Evolutionary conservation across 23 tunicate genomes (phyloP), one percentile per base, ranked within the genome.

Genomic region (Halocynthia roretzi): DNA sequence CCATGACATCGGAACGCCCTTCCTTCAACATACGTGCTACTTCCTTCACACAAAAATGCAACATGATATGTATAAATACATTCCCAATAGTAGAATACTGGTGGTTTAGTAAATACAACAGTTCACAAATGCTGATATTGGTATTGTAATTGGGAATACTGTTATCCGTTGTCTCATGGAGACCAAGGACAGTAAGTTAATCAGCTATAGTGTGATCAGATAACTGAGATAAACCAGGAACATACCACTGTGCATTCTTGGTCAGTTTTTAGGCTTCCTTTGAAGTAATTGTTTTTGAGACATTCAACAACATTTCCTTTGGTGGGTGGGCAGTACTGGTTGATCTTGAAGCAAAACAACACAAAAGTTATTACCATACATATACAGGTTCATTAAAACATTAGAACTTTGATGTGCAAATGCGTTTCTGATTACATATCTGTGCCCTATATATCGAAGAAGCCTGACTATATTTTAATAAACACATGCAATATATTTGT

Each of bases 1-100:
- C 91, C 51, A 53, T 68, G 70, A 91, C 77, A 80, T 91, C 97
- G 15, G 77, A 70, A 7, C 80, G 84, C 5, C 97, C 87, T 71
- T 86, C 97, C 23, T 15, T 56, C 56, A 91, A 56, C 56, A 91
- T 31, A 61, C 70, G 22, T 6, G 97, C 97, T 10, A 91, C 83
- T 77, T 85, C 90, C 86, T 83, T 55, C 72, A 81, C 10, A 73
- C 20, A 17, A 58, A 58, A 19, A 49, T 72, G 15, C 44, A 31
- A 31, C 44, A 31, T 31, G 44, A 31, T 31, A 31, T 31, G 44
- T 31, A 31, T 2, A 31, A 1, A 31, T 2, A 31, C 44, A 31
- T 31, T 31, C 44, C 2, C 44, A 31, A 31, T 31, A 31, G 44
- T 31, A 31, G 44, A 31, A 31, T 31, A 31, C 44, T 2, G 44